Base-by-base conservation (phyloP, 2,113 vertebrate species). In the Pluvialis apricaria region DNA sequence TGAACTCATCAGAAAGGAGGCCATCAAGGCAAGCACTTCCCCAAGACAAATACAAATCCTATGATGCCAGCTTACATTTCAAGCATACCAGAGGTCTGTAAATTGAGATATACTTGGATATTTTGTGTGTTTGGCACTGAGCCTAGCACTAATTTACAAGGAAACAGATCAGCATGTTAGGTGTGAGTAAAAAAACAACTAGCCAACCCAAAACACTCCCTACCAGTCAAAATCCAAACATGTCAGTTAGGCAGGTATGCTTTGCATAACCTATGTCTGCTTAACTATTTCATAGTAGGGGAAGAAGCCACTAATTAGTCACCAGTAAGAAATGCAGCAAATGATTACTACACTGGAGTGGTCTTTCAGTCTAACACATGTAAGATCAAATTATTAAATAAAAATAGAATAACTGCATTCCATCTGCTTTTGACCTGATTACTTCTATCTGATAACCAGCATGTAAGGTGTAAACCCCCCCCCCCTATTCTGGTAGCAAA, bases 311-410 rank as follows among this genome's bases (percentile, higher is more conserved):
- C 91, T 94, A 68, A 83, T 1, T 26, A 82, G 28, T 60, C 75
- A 92, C 93, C 66, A 96, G 83, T 22, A 91, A 86, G 88, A 77
- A 83, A 71, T n/a, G 78, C 58, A 70, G 82, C n/a, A 95, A 90
- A 81, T 88, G 47, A 80, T 84, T 29, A 69, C 45, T 49, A 93
- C 47, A 38, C 49, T 51, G 24, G 28, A 78, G 52, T 34, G 52
- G 64, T 93, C 57, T 44, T 95, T 88, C 49, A 90, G 95, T 38
- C 91, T 82, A 91, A 96, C 38, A 61, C 54, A 38, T 42, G 44
- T 57, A 88, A 32, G 5, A 66, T 84, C 82, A 82, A 96, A 96
- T 96, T 65, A 85, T 34, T 92, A 95, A 96, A 79, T 81, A 71
- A 31, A 91, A 82, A 24, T 4, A 40, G 47, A 75, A 19, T 47